Base-by-base conservation (phyloP, 2,888 invertebrate genomes). In the Yponomeuta cagnagella region DNA sequence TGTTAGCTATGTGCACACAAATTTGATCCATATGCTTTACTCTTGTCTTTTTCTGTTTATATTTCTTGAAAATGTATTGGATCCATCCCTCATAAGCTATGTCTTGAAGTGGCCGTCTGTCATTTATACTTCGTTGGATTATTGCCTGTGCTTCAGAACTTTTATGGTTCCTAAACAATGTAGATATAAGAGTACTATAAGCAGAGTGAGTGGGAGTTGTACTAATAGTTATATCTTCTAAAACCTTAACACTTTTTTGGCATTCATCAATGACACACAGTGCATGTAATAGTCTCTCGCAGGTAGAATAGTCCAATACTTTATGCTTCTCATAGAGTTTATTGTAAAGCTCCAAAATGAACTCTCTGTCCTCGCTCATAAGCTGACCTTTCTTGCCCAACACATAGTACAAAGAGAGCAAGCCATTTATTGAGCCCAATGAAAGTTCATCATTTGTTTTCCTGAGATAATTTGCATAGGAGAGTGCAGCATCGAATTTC, bases 191-290 rank as follows among this genome's bases (percentile, higher is more conserved):
- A 1, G 87, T 85, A 76, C 93, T 93, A 74, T 94, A 94, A 0
- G 93, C 85, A 1, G 79, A 76, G 71, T 86, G 79, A 74, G 86
- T 87, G 2, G 95, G 94, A 4, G 77, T 80, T 71, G 82, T 75
- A 37, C 89, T 89, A 10, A 93, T 66, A 78, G 93, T 89, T 69
- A 94, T 92, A 79, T 94, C 93, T 70, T 95, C 92, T 37, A 96
- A 80, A 15, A 96, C 85, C 74, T 93, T 89, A 0, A 94, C 70
- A 64, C 94, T 93, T 72, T 94, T 93, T 75, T 91, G 90, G 95
- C 96, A 96, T 74, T 94, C 87, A 71, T 91, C 82, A 10, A 95
- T 95, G 31, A 93, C 78, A 74, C 95, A 94, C 3, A 97, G 80
- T 0, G 94, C 96, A 73, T 86, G 84, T 71, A 96, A 89, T 8